Evolutionary conservation across 2,797 vertebrate genomes (phyloP).

Genomic region (Vipera ursinii): DNA sequence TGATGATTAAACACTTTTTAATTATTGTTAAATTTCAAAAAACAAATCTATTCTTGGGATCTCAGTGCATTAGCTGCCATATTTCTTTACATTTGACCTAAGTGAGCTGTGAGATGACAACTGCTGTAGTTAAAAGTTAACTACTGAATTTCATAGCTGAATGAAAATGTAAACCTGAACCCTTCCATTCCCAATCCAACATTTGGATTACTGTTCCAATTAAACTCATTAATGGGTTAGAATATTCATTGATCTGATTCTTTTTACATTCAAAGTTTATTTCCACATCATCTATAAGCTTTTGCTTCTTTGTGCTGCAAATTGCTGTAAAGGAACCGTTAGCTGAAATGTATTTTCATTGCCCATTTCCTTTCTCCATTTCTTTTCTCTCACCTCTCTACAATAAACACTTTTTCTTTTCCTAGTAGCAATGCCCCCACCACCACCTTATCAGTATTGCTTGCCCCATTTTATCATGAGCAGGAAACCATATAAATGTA

Average conservation of each 20-base stretch:
- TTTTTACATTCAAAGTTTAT: not conserved
- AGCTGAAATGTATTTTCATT: not conserved
- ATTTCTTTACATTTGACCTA: not conserved
- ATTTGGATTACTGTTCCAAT: not conserved
- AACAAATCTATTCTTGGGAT: too few species aligned
- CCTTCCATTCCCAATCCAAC: not conserved
- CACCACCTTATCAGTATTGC: not conserved
- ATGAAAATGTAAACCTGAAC: not conserved
- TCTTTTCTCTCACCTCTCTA: conserved; percentile 2
- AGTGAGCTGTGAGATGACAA: not conserved
- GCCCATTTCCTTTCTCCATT: not conserved
- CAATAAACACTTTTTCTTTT: not conserved
- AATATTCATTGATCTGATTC: not conserved
- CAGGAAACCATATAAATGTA: conserved; percentile 43
- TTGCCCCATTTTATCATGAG: conserved; percentile 34
- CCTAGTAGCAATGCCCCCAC: not conserved
- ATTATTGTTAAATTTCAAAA: not conserved
- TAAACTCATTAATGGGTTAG: not conserved
- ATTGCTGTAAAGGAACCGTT: not conserved
- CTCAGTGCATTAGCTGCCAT: not conserved
- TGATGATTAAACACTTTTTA: not conserved
- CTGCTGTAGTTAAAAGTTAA: not conserved
- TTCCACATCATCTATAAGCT: conserved; percentile 1
- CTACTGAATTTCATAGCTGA: not conserved
- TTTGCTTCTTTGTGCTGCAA: not conserved